Base-by-base conservation (phyloP, 2,888 invertebrate genomes). In the Sphecodes monilicornis region DNA sequence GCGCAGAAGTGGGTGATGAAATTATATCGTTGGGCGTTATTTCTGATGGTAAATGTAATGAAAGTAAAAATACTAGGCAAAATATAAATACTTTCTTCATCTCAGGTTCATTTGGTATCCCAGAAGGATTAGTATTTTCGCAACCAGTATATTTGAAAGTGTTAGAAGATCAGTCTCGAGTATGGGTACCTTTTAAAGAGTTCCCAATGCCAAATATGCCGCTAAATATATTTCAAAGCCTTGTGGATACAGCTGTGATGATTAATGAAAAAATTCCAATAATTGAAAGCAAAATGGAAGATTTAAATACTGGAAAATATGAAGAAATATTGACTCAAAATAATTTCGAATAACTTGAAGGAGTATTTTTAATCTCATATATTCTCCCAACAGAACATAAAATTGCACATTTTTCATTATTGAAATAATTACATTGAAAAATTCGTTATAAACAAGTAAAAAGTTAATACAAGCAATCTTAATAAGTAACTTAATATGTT, bases 91-190 rank as follows among this genome's bases (percentile, higher is more conserved):
- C 26, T 71, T 16, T 22, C 26, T 70, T 82, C 41, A 1, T 50
- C 70, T 13, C 64, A 96, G 96, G 96, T 57, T 93, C 95, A 18
- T 96, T 96, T 93, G 96, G 95, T 74, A 95, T 96, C 85, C 94
- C 95, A 3, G 94, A 95, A 82, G 94, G 95, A 69, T 95, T 96
- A 13, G 93, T 95, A 70, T 96, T 96, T 94, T 96, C 96, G 0
- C 96, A 96, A 92, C 96, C 96, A 10, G 95, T 90, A 3, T 68
- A 85, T 85, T 81, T 92, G 16, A 82, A 87, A 81, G 68, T 80
- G 46, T 79, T 77, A 10, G 71, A 80, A 71, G 86, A 91, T 82
- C 78, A 89, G 29, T 84, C 89, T 2, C 85, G 88, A 39, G 16
- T 82, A 29, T 92, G 91, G 92, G 69, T 85, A 18, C 91, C 91